phyloP scores from a whole-genome alignment of 2,888 invertebrate species.

The Erebia epiphron region DNA sequence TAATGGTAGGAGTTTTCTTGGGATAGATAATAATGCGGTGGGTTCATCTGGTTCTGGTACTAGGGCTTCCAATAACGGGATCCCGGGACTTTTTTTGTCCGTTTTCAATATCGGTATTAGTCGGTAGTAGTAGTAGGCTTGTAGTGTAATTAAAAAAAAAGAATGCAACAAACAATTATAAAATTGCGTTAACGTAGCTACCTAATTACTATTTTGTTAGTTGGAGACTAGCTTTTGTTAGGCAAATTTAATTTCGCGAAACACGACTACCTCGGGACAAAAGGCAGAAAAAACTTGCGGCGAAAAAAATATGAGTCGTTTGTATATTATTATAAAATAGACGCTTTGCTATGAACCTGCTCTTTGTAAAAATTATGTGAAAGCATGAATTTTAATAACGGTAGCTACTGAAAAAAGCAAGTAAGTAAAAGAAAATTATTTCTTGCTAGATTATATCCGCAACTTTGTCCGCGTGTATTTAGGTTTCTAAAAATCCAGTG shows the following conservation, averaged over 20 bases:
- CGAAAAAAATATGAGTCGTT: background rate
- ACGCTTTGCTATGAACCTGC: background rate
- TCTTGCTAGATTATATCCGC: no score
- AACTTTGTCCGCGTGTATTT: no score
- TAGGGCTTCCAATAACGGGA: no score
- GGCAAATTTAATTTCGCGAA: slow-evolving; percentile 17
- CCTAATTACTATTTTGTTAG: background rate
- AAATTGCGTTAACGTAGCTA: background rate
- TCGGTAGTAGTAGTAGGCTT: no score
- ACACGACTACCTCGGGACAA: slow-evolving; percentile 2
- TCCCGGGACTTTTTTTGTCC: no score
- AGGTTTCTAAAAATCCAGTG: no score
- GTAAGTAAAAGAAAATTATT: background rate
- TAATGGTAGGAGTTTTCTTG: no score
- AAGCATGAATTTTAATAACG: background rate
- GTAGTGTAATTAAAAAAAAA: no score
- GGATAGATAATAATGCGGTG: no score
- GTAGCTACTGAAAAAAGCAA: background rate
- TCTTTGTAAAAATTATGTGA: slow-evolving; percentile 14
- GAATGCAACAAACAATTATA: no score
- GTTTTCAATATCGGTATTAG: no score
- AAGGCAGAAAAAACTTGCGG: background rate
- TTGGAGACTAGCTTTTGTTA: slow-evolving; percentile 5
- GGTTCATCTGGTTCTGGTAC: no score
- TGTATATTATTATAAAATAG: background rate